phyloP scores from a whole-genome alignment of 2,888 invertebrate species.

The Platypus cylindrus region DNA sequence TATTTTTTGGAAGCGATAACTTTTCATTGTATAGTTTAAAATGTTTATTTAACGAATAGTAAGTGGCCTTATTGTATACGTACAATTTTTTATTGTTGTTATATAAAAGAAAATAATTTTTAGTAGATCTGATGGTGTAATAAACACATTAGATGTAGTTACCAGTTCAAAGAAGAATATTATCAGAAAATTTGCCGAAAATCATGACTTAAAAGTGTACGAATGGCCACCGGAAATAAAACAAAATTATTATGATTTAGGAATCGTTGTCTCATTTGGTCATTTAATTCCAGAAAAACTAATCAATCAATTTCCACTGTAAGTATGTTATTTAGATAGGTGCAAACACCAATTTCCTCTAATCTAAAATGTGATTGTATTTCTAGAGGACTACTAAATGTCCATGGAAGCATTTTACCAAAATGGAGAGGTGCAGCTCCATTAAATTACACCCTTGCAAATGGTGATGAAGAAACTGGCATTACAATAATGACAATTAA shows the following conservation, averaged over 20 bases:
- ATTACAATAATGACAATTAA: slow-evolving; percentile 79
- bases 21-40: slow-evolving; percentile 67
- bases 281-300: slow-evolving; percentile 68
- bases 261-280: slow-evolving; percentile 89
- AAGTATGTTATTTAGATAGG: slow-evolving; percentile 32
- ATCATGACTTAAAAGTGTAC: slow-evolving; percentile 44
- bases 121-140: slow-evolving; percentile 41
- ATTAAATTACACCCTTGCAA: slow-evolving; percentile 70
- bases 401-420: slow-evolving; percentile 85
- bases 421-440: slow-evolving; percentile 91
- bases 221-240: slow-evolving; percentile 28
- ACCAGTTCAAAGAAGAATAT: slow-evolving; percentile 52
- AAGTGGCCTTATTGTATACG: slow-evolving; percentile 27
- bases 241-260: slow-evolving; percentile 58
- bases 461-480: slow-evolving; percentile 71
- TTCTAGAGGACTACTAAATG: slow-evolving; percentile 81
- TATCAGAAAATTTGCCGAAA: slow-evolving; percentile 54
- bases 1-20: slow-evolving; percentile 79
- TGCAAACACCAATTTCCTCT: slow-evolving; percentile 1
- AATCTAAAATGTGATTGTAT: slow-evolving; percentile 15
- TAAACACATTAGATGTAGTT: slow-evolving; percentile 54
- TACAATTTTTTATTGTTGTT: slow-evolving; percentile 2
- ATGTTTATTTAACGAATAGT: slow-evolving; percentile 55
- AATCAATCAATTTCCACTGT: slow-evolving; percentile 71
- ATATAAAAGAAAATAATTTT: too few species aligned